Evolutionary conservation across 2,797 vertebrate species (phyloP).

Genomic region (Pseudomugil tenellus): DNA sequence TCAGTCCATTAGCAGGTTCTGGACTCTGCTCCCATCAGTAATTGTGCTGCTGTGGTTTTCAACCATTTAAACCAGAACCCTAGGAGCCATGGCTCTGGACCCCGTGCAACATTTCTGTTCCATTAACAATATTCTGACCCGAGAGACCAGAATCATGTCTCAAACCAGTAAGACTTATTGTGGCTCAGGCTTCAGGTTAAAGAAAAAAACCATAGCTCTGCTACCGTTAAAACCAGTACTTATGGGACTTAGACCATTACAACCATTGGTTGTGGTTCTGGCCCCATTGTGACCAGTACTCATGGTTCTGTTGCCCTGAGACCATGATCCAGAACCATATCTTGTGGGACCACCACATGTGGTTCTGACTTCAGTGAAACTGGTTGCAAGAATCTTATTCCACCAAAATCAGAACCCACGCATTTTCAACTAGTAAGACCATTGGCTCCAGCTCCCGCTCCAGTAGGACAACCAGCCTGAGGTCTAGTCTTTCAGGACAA

Average conservation of each 20-base stretch:
- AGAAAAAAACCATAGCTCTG: conserved; percentile 2
- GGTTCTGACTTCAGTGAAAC: conserved; percentile 22
- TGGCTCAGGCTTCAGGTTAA: conserved; percentile 9
- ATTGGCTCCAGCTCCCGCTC: neutral
- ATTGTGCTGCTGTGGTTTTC: conserved; percentile 69
- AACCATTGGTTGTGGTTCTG: conserved; percentile 15
- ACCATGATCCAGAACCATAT: conserved; percentile 21
- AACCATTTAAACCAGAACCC: conserved; percentile 25
- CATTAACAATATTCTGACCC: conserved; percentile 11
- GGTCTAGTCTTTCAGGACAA: conserved; percentile 18
- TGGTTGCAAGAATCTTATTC: conserved; percentile 9
- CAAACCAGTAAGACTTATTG: conserved; percentile 9
- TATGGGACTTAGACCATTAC: neutral
- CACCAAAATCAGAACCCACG: conserved; percentile 29
- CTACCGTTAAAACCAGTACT: neutral
- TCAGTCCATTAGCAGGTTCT: conserved; percentile 42
- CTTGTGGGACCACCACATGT: neutral
- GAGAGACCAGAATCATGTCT: conserved; percentile 21
- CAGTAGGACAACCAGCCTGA: neutral
- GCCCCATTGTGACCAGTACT: neutral
- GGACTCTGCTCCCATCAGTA: conserved; percentile 44
- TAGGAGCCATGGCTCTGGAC: conserved; percentile 26
- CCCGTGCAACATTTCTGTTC: neutral
- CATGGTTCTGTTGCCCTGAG: conserved; percentile 1
- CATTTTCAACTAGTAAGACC: conserved; percentile 23